Percentiles rank a stretch among this genome's conserved stretches.
These are phyloP conservation scores for Tenodera sinensis DNA, from an alignment of 2,888 invertebrate species.

Conservation along the genomic window DNA sequence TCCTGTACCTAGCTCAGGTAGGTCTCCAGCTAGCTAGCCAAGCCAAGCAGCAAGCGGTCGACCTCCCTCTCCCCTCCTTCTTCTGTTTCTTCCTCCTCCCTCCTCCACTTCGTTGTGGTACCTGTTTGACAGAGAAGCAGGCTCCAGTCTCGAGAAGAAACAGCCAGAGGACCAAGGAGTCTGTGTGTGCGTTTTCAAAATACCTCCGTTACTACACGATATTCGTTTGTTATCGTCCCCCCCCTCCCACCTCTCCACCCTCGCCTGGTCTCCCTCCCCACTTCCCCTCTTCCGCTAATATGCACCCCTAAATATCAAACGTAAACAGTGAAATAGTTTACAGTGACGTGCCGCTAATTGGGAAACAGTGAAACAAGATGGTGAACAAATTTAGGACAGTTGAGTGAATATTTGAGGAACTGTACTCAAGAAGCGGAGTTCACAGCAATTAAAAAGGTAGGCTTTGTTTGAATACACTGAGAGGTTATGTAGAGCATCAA, in stretches of 20 bases:
- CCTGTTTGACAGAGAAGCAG: background rate
- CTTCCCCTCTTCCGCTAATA: background rate
- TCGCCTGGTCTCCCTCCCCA: background rate
- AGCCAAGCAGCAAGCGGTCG: background rate
- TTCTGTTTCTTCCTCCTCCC: background rate
- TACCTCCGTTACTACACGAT: background rate
- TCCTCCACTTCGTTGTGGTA: background rate
- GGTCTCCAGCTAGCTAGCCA: background rate
- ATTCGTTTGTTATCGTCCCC: background rate
- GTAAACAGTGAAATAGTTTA: background rate
- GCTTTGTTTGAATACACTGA: background rate
- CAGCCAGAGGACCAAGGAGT: background rate
- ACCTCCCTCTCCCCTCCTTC: background rate
- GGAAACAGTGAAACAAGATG: background rate
- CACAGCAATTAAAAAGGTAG: background rate
- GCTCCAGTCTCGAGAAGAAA: background rate
- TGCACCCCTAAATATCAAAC: background rate
- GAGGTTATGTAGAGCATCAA: background rate
- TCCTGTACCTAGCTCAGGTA: slow-evolving; percentile 15
- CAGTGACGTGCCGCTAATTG: background rate
- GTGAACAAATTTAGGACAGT: background rate
- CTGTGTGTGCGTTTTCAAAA: background rate
- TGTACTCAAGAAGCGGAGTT: background rate
- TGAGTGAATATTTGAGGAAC: background rate
- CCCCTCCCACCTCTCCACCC: background rate